These are phyloP conservation scores for Tautogolabrus adspersus DNA, from an alignment of 2,113 vertebrate genomes.

Conservation along the genomic window DNA sequence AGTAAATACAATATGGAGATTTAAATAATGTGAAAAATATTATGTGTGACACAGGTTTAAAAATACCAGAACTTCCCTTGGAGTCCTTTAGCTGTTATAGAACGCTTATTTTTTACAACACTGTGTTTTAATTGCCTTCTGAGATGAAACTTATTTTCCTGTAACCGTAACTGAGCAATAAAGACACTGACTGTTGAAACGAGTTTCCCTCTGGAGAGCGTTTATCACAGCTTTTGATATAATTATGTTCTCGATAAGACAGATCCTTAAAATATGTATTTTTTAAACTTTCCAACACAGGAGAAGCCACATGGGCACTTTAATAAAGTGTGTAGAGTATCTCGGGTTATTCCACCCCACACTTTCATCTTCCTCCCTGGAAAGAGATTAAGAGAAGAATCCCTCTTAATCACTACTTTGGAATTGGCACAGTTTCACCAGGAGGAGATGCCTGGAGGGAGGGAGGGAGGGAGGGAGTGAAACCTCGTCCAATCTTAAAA, in stretches of 20 bases:
- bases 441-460: background rate
- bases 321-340: conserved; percentile 19
- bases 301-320: conserved; percentile 28
- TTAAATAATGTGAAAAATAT: too few relatives aligned
- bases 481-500: conserved; percentile 26
- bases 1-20: too few relatives aligned
- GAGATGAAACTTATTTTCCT: background rate
- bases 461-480: conserved; percentile 1
- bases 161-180: conserved; percentile 16
- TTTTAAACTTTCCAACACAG: conserved; percentile 43
- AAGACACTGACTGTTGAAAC: conserved; percentile 1
- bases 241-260: conserved; percentile 25
- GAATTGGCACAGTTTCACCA: conserved; percentile 33
- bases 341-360: conserved; percentile 24
- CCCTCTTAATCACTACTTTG: conserved; percentile 40
- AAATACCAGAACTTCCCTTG: too few relatives aligned
- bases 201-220: conserved; percentile 6
- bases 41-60: too few relatives aligned
- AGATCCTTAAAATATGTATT: conserved; percentile 35
- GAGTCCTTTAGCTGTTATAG: too few relatives aligned
- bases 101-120: background rate
- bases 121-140: background rate
- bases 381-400: conserved; percentile 48
- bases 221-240: conserved; percentile 36
- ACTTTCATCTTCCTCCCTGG: conserved; percentile 37